Evolutionary conservation across 2,888 invertebrate species (phyloP).

Genomic region (Caenorhabditis plicata): DNA sequence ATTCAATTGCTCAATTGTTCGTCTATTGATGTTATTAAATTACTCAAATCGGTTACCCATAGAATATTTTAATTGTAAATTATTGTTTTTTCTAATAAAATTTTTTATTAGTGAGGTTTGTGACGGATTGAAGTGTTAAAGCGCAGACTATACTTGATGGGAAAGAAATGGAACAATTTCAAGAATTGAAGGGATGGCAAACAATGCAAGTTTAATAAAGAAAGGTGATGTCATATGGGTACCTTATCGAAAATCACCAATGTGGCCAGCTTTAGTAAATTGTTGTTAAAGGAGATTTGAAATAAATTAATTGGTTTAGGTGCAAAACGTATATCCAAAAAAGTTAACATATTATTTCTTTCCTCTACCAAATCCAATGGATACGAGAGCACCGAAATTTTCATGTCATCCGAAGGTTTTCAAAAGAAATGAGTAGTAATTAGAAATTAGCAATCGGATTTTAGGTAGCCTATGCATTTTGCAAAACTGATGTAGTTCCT

Average conservation of each 20-base stretch:
- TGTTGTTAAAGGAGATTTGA: background rate
- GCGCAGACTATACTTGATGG: too few relatives aligned
- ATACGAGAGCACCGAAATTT: slow-evolving; percentile 7
- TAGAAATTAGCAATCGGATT: background rate
- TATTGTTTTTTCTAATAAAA: too few relatives aligned
- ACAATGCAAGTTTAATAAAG: slow-evolving; percentile 4
- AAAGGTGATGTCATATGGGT: slow-evolving; percentile 57
- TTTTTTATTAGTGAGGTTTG: too few relatives aligned
- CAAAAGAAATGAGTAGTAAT: background rate
- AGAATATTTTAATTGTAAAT: too few relatives aligned
- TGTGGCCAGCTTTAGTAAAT: slow-evolving; percentile 53
- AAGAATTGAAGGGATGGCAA: too few relatives aligned
- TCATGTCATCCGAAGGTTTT: slow-evolving; percentile 23
- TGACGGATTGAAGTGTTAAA: too few relatives aligned
- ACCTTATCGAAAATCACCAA: slow-evolving; percentile 41
- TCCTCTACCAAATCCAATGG: slow-evolving; percentile 19
- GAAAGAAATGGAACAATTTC: too few relatives aligned
- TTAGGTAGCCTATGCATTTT: slow-evolving; percentile 10
- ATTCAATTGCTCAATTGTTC: too few relatives aligned
- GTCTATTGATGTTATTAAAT: too few relatives aligned
- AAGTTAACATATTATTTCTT: slow-evolving; percentile 51
- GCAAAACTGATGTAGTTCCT: slow-evolving; percentile 14
- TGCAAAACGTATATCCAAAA: slow-evolving; percentile 46
- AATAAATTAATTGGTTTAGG: slow-evolving; percentile 19
- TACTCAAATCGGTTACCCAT: too few relatives aligned